Base-by-base conservation (phyloP, 2,888 invertebrate species). In the Conchocele bisecta region DNA sequence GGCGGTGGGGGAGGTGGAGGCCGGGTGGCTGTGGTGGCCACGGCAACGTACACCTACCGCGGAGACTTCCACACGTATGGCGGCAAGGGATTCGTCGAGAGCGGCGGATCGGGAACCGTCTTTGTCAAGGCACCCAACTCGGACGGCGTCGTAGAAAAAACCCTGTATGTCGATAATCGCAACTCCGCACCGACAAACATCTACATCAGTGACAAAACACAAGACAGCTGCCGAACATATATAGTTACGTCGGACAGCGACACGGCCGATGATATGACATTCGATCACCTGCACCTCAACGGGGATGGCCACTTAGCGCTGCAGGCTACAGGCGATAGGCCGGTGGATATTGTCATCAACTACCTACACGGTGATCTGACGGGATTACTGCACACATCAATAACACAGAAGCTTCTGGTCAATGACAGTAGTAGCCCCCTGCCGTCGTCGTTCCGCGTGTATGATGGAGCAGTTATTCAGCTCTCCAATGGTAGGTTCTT, bases 1-100 rank as follows among this genome's bases (percentile, higher is more conserved):
- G 83, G 83, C 37, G 86, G 86, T 24, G 86, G 86, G 24, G 86
- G 85, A 6, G 83, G 84, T 24, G 86, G 86, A 15, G 86, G 86
- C 0, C 69, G 86, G 51, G 67, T 86, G n/a, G 83, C 85, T 17
- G 70, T 86, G 1, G 74, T 72, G 31, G 81, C 76, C 7, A 50
- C 64, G n/a, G 20, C 57, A 3, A 58, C 75, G 24, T 80, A 81
- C 76, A 69, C 57, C 7, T 86, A 61, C 76, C 56, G 70, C 20
- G 86, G 85, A 6, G 50, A 72, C 17, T 81, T 71, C 66, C 57
- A 66, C 39, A 77, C 82, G 1, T 74, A 70, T 46, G 86, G 86
- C 31, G 86, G 86, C 7, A 72, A 75, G 51, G 77, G 83, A 15
- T 75, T 66, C 44, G 50, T 46, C 9, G 85, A 85, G 57, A 63